Evolutionary conservation across 2,113 vertebrate genomes (phyloP), one percentile per base, ranked within the genome.

Genomic region (Pedionomus torquatus): DNA sequence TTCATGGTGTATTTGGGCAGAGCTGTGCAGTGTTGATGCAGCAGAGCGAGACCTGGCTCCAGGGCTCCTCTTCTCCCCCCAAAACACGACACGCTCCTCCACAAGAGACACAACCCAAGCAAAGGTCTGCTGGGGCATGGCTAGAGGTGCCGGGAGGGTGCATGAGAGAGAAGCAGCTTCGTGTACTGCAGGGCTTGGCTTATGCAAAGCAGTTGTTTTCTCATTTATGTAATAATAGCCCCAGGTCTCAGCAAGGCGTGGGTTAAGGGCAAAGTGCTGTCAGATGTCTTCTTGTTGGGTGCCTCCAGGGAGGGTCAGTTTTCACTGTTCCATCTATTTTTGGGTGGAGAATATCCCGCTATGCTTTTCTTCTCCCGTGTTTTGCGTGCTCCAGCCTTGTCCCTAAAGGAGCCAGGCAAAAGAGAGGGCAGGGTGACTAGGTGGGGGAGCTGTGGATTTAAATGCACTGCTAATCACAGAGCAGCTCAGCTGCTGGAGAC

Each of bases 1-100:
- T 49, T n/a, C 0, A 1, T 2, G 12, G 35, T n/a, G 48, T 1
- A 1, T 57, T 41, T 35, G 78, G 52, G 65, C n/a, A 68, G 48
- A 78, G 49, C 61, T 26, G 20, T 26, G 20, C 20, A 21, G 44
- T 12, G 31, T 2, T 14, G 23, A 3, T 43, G 41, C 21, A 75
- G 61, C 35, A 35, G 13, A 14, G 25, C 9, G 25, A 39, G 25
- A 14, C 26, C 82, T 52, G 3, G 13, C 18, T 33, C n/a, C 52
- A 11, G 26, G 35, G 14, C 9, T 55, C 25, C 13, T 84, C 9
- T 72, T 28, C 24, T 19, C 2, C 35, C 35, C 14, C 3, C 5
- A 2, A 3, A 49, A 61, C 7, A 13, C 13, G 31, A 48, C 17
- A 13, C 0, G 2, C 2, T 4, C 13, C 5, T 72, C 11, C 10